phyloP scores from a whole-genome alignment of 2,113 vertebrate species.

The Drymodes brunneopygia region DNA sequence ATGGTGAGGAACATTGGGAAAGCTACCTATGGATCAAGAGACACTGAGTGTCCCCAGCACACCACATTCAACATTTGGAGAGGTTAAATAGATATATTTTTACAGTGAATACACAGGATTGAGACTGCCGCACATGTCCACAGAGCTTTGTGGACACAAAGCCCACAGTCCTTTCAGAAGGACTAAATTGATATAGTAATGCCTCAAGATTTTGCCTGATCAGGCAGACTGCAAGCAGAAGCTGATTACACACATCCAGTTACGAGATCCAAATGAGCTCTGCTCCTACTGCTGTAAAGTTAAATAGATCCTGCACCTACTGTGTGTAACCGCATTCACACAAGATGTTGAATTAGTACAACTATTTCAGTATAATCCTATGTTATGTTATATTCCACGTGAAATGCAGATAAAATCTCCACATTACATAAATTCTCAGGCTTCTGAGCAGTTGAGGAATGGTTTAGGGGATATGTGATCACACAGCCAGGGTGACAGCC shows the following conservation, averaged over 20 bases:
- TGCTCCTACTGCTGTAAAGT: not conserved
- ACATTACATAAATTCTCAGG: not conserved
- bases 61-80: not conserved
- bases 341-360: accelerated
- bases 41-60: not conserved
- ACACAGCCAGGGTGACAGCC: not conserved
- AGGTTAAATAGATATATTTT: not conserved
- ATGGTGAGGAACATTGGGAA: not conserved
- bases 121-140: not conserved
- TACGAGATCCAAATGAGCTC: not conserved
- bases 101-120: not conserved
- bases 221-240: not conserved
- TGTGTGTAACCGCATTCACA: not conserved
- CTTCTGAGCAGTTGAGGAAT: not conserved
- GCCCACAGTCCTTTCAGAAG: not conserved
- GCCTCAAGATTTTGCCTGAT: not conserved
- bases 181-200: not conserved
- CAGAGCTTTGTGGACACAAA: not conserved
- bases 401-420: not conserved
- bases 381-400: not conserved
- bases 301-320: not conserved
- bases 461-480: not conserved
- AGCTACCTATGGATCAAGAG: not conserved
- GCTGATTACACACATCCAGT: not conserved
- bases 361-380: not conserved